These are phyloP conservation scores for Punctoribates punctum DNA, from an alignment of 2,888 invertebrate genomes.

Conservation along the genomic window DNA sequence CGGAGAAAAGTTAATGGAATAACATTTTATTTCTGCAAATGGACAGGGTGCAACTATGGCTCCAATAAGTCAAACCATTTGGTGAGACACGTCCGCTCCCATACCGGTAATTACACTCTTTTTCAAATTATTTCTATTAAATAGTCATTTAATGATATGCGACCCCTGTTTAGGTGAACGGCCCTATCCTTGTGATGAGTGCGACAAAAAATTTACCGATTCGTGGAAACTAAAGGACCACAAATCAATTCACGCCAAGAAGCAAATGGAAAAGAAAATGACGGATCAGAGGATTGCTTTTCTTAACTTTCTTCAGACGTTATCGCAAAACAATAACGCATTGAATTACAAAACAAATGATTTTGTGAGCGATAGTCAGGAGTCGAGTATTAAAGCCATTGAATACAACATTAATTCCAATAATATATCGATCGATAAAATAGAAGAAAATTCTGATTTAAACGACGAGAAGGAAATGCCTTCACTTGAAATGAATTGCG, in stretches of 20 bases:
- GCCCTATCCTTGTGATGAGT: conserved; percentile 18
- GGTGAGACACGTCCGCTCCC: conserved; percentile 21
- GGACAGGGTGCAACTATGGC: conserved; percentile 16
- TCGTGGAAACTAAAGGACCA: conserved; percentile 33
- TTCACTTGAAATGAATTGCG: background rate
- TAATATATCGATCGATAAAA: background rate
- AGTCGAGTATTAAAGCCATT: background rate
- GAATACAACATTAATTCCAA: background rate
- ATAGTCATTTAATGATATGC: too few relatives aligned
- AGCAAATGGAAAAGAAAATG: background rate
- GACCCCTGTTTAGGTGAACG: background rate
- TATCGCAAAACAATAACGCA: too few relatives aligned
- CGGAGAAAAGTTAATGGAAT: conserved; percentile 31
- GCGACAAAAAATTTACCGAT: conserved; percentile 24
- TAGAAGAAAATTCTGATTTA: too few relatives aligned
- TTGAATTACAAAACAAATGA: background rate
- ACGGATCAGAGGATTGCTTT: background rate
- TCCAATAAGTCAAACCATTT: conserved; percentile 18
- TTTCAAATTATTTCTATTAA: background rate
- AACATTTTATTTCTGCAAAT: conserved; percentile 31
- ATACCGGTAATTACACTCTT: background rate
- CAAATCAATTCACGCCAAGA: conserved; percentile 28
- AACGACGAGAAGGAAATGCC: background rate
- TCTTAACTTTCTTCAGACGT: background rate
- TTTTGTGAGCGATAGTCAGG: background rate